Base-by-base conservation (phyloP, 2,888 invertebrate genomes). In the Octodonta nipae region DNA sequence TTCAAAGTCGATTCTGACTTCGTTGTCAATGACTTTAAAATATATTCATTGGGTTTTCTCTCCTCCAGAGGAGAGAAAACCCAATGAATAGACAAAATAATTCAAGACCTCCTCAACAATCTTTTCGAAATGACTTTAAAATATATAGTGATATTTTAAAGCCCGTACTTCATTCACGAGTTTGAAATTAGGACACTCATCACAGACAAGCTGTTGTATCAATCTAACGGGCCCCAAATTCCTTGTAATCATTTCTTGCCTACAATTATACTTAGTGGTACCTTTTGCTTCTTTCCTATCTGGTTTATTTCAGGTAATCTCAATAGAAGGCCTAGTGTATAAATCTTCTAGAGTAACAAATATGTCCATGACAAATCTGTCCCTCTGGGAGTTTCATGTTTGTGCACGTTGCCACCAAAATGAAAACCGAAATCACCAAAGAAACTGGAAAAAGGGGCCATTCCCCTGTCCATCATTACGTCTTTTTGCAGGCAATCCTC, bases 131-230 rank as follows among this genome's bases (percentile, higher is more conserved):
- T n/a, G n/a, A n/a, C n/a, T n/a, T n/a, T n/a, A n/a, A n/a, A n/a
- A n/a, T n/a, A n/a, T n/a, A n/a, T 96, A n/a, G n/a, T n/a, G n/a
- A n/a, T n/a, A n/a, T 64, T 96, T 95, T 32, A 95, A 64, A 3
- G 78, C 67, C 48, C 84, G 75, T 59, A 95, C 95, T 61, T 95
- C 93, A 60, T 83, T 88, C 2, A 91, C 88, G 55, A 93, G 70
- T 59, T 86, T 88, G 4, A 98, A 86, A 67, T 99, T 98, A 2
- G 96, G 96, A 65, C 98, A 99, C 56, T 99, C 95, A 60, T 96
- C 96, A 63, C 98, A 99, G 2, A 99, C 92, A 36, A 77, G 75
- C 58, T 86, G 87, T 58, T 96, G 96, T 65, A 86, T 89, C 96
- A 99, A 52, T 30, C 95, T 70, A 0, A 96, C 96, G 1, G 89